phyloP scores from a whole-genome alignment of 2,888 invertebrate species.

The Scotopteryx bipunctaria region DNA sequence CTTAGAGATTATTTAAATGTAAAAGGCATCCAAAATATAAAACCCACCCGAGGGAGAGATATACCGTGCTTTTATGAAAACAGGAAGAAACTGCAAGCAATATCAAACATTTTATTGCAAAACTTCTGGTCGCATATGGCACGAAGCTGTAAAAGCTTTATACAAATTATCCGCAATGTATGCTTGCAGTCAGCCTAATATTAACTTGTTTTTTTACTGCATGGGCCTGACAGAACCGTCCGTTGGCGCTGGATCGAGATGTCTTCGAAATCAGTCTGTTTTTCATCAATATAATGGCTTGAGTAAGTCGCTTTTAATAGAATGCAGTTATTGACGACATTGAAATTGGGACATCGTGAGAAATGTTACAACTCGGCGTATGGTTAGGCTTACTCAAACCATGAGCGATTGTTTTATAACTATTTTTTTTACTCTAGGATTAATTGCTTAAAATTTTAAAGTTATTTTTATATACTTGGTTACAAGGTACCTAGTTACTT shows the following conservation, averaged over 20 bases:
- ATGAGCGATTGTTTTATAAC: not conserved
- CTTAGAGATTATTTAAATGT: slow-evolving; percentile 1
- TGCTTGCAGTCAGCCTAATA: slow-evolving; percentile 35
- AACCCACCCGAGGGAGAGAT: not conserved
- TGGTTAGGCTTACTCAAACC: not conserved
- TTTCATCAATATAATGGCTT: slow-evolving; percentile 33
- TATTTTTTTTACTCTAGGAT: no score
- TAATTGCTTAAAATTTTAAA: no score
- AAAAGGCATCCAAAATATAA: slow-evolving; percentile 7
- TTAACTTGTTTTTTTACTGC: slow-evolving; percentile 35
- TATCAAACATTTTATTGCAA: slow-evolving; percentile 39
- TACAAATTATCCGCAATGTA: slow-evolving; percentile 39
- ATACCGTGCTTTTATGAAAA: slow-evolving; percentile 23
- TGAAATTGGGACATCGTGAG: slow-evolving; percentile 4
- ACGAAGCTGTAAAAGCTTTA: slow-evolving; percentile 33
- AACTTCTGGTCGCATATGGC: slow-evolving; percentile 39
- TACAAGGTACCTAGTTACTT: no score
- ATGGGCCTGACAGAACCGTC: slow-evolving; percentile 29
- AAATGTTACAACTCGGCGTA: not conserved
- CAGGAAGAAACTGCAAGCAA: slow-evolving; percentile 31
- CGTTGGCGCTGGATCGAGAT: slow-evolving; percentile 35
- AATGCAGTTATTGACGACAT: slow-evolving; percentile 24
- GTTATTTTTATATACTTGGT: no score
- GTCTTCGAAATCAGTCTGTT: slow-evolving; percentile 31
- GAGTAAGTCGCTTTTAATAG: slow-evolving; percentile 22